phyloP scores from a whole-genome alignment of 2,113 vertebrate species.

The Dermatemys mawii region DNA sequence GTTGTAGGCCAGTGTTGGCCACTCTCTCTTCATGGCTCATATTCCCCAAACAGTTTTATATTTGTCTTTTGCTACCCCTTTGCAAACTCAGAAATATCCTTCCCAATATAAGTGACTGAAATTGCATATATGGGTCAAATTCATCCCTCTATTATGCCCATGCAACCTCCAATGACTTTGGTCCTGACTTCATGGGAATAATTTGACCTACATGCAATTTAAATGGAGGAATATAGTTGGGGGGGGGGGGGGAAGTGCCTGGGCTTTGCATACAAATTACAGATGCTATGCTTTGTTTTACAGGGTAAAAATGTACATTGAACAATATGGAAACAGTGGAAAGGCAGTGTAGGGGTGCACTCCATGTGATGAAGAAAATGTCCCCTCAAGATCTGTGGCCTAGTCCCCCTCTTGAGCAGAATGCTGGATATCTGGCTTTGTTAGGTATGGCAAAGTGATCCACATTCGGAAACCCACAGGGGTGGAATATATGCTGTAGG shows the following conservation, averaged over 20 bases:
- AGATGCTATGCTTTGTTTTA: not conserved
- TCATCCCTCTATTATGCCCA: too few relatives aligned
- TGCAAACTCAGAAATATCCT: not conserved
- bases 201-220: not conserved
- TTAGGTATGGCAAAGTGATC: too few relatives aligned
- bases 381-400: too few relatives aligned
- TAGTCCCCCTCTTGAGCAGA: too few relatives aligned
- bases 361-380: too few relatives aligned
- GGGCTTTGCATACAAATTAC: not conserved
- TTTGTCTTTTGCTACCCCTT: not conserved
- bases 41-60: not conserved
- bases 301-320: not conserved
- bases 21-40: not conserved
- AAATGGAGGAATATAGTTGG: not conserved
- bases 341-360: too few relatives aligned
- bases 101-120: not conserved
- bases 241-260: not conserved
- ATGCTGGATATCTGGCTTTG: too few relatives aligned
- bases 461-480: too few relatives aligned
- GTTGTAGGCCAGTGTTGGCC: not conserved
- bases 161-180: too few relatives aligned
- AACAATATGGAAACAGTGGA: too few relatives aligned
- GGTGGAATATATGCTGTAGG: too few relatives aligned
- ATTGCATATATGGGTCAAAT: too few relatives aligned
- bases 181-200: not conserved